Conservation (phyloP, 2,888 invertebrate genomes). For the Blera fallax region DNA sequence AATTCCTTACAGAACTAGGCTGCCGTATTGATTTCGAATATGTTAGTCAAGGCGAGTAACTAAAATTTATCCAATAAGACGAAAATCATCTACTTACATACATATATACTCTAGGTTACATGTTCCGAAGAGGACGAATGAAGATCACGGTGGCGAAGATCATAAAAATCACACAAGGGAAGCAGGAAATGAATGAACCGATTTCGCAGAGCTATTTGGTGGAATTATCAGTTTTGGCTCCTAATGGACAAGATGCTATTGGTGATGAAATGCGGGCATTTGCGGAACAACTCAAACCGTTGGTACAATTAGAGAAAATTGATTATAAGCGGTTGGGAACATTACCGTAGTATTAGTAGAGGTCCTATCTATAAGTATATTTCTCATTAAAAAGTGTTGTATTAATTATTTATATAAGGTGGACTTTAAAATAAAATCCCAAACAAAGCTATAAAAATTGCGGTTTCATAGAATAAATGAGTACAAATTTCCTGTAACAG, state of each 20-base stretch:
- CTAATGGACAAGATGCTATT: conserved; percentile 95
- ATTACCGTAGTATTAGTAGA: conserved; percentile 74
- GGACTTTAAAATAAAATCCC: background rate
- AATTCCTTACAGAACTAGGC: conserved; percentile 95
- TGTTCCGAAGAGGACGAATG: conserved; percentile 98
- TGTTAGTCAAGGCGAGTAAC: conserved; percentile 88
- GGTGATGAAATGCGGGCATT: conserved; percentile 98
- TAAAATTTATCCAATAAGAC: background rate
- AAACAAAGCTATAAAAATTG: too few relatives aligned
- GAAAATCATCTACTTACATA: too few relatives aligned
- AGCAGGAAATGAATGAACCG: conserved; percentile 88
- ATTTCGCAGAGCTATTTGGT: conserved; percentile 96
- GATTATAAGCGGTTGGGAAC: conserved; percentile 89
- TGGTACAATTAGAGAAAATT: conserved; percentile 95
- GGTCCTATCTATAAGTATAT: background rate
- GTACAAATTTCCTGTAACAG: too few relatives aligned
- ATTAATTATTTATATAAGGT: background rate
- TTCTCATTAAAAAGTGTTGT: background rate
- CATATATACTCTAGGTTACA: conserved; percentile 85
- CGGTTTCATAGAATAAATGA: too few relatives aligned
- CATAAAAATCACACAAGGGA: conserved; percentile 91
- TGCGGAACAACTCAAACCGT: conserved; percentile 95
- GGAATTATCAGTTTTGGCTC: conserved; percentile 92
- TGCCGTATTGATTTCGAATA: conserved; percentile 96
- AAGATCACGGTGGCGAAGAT: conserved; percentile 98